These are phyloP conservation scores for Lutraria rhynchaena DNA, from an alignment of 1,140 invertebrate genomes.

Conservation along the genomic window DNA sequence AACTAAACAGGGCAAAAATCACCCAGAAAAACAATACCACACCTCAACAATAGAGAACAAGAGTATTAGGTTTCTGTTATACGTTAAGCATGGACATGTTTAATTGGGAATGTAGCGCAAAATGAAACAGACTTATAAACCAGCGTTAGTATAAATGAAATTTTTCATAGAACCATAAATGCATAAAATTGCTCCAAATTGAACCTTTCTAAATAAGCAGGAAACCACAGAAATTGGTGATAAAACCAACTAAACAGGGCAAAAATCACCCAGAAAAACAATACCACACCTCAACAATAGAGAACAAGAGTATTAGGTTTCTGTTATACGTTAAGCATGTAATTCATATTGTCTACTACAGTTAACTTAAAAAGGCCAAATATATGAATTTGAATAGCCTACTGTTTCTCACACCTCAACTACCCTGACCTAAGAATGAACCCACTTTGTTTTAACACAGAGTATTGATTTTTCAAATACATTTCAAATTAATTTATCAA, in stretches of 20 bases:
- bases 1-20: background rate
- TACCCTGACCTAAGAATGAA: too few relatives aligned
- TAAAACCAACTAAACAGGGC: background rate
- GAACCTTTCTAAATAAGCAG: slow-evolving; percentile 2
- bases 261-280: slow-evolving; percentile 9
- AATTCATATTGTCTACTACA: slow-evolving; percentile 23
- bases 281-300: slow-evolving; percentile 13
- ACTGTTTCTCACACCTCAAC: too few relatives aligned
- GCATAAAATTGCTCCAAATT: slow-evolving; percentile 22
- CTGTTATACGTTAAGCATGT: slow-evolving; percentile 21
- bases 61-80: slow-evolving; percentile 11
- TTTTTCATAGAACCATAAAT: slow-evolving; percentile 5
- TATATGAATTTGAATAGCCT: background rate
- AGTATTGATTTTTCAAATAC: too few relatives aligned
- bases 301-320: slow-evolving; percentile 27
- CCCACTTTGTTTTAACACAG: too few relatives aligned
- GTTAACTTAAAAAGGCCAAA: slow-evolving; percentile 4
- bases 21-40: slow-evolving; percentile 6
- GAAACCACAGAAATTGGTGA: slow-evolving; percentile 13
- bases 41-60: slow-evolving; percentile 29
- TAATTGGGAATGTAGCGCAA: background rate
- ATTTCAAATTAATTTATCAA: too few relatives aligned
- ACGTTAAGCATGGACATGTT: slow-evolving; percentile 8
- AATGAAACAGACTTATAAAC: background rate
- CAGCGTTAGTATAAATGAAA: too few relatives aligned